Conservation (phyloP, 2,888 invertebrate species). For the Omphaloscelis lunosa region DNA sequence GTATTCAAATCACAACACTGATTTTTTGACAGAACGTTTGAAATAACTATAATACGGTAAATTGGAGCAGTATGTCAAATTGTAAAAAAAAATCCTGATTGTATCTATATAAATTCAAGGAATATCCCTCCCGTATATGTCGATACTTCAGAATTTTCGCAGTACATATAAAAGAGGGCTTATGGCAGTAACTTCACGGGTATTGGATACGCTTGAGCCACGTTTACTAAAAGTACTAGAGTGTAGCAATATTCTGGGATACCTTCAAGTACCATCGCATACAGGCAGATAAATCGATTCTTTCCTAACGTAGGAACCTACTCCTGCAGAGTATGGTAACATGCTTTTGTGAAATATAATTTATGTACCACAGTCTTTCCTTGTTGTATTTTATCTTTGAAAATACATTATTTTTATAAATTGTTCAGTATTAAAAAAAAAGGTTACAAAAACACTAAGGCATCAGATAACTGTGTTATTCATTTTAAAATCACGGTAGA, state of each 20-base stretch:
- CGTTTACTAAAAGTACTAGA: conserved; percentile 34
- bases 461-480: background rate
- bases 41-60: background rate
- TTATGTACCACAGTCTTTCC: background rate
- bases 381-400: background rate
- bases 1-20: background rate
- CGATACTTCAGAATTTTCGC: conserved; percentile 2
- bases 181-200: conserved; percentile 30
- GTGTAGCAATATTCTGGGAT: conserved; percentile 38
- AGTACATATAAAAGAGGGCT: conserved; percentile 8
- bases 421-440: background rate
- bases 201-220: conserved; percentile 31
- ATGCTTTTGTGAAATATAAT: background rate
- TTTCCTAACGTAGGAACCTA: too few species aligned
- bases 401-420: background rate
- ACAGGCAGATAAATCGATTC: conserved; percentile 24
- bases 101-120: background rate
- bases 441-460: background rate
- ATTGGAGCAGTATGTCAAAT: background rate
- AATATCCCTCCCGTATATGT: background rate
- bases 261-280: conserved; percentile 23
- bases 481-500: background rate
- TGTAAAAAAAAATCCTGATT: background rate
- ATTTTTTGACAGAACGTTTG: background rate
- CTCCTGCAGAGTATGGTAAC: background rate